Base-by-base conservation (phyloP, 2,797 vertebrate genomes). In the Parauchenoglanis punctatus region DNA sequence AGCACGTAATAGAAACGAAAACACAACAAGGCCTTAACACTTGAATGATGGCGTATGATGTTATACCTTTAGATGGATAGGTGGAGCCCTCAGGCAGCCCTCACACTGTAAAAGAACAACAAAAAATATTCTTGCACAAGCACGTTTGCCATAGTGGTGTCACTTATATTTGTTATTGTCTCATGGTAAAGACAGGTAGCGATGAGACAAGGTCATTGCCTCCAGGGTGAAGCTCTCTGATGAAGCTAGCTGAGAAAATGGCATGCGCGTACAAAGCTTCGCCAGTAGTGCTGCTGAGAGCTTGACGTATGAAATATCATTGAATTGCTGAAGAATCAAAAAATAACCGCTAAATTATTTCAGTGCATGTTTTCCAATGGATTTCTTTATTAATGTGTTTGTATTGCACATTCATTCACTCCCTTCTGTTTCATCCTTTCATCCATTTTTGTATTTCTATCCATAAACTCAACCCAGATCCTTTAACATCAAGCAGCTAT, bases 1-100 rank as follows among this genome's bases (percentile, higher is more conserved):
- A 44, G 35, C 3, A 23, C 7, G 2, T 10, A 3, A 40, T 35
- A 7, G 23, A 61, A 61, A 31, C 3, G 6, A 3, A 78, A 4
- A 18, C 4, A 78, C 54, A 80, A 12, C 0, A 44, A 25, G 81
- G 72, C 84, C 81, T 87, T 88, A 87, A 90, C 87, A 86, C 61
- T 82, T 85, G 77, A 88, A 87, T 81, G 44, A 85, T 87, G 61
- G 65, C 76, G 86, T 86, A 89, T 89, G 87, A 76, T 80, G 89
- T 87, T 87, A 87, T 88, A 75, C 81, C 80, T 91, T 83, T 90
- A 84, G 87, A 88, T 77, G 17, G 1, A 54, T 89, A 83, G 87
- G 88, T 77, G 13, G 3, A 56, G 56, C n/a, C 52, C 52, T 56
- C 8, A 56, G 52, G 17, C 52, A 56, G 49, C 8, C 4, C 3